phyloP scores from a whole-genome alignment of 2,888 invertebrate species.

The Sipha maydis region DNA sequence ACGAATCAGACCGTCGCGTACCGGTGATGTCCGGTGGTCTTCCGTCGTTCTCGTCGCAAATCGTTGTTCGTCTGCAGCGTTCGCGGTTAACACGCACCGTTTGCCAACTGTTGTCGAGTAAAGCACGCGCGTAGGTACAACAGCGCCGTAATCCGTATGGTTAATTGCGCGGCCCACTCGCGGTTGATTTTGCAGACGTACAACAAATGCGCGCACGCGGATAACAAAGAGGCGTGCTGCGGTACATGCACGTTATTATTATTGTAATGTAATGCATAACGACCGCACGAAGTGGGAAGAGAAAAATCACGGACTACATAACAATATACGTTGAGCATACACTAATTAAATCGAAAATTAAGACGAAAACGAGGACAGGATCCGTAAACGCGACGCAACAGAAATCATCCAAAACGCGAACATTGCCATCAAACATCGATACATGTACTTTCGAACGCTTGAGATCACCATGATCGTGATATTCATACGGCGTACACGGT shows the following conservation, averaged over 20 bases:
- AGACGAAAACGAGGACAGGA: not conserved
- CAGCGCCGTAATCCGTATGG: not conserved
- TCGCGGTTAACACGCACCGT: not conserved
- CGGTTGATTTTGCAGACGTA: not conserved
- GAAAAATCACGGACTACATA: not conserved
- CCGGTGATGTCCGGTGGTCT: too few relatives aligned
- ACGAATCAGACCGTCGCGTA: too few relatives aligned
- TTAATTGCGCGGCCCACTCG: constrained; percentile 3
- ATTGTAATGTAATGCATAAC: not conserved
- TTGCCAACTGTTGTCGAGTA: not conserved
- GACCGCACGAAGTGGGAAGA: constrained; percentile 14
- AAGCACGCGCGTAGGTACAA: not conserved
- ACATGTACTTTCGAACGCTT: not conserved
- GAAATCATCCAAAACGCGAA: too few relatives aligned
- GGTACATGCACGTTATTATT: not conserved
- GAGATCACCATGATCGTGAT: not conserved
- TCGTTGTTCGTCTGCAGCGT: not conserved
- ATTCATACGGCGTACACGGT: not conserved
- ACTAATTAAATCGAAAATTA: not conserved
- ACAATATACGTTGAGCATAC: not conserved
- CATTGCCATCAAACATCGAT: too few relatives aligned
- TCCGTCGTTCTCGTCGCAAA: too few relatives aligned
- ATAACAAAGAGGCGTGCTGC: constrained; percentile 30
- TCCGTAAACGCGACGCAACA: not conserved
- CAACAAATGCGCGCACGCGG: not conserved